phyloP scores from a whole-genome alignment of 2,113 vertebrate species.

The Tylochromis polylepis region DNA sequence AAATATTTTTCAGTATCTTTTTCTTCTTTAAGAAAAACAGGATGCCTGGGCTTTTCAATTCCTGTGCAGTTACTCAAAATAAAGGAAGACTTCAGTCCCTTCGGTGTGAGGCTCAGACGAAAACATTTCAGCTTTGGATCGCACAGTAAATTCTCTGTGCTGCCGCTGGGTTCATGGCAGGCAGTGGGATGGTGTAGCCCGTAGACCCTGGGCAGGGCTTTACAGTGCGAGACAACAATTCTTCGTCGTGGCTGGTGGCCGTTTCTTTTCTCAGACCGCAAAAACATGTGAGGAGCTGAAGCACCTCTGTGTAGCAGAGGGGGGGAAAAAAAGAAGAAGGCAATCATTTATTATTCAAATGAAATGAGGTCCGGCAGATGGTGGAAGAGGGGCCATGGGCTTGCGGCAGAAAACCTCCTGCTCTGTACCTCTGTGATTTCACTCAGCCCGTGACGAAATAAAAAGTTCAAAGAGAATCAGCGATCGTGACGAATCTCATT shows the following conservation, averaged over 20 bases:
- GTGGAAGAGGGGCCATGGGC: conserved; percentile 81
- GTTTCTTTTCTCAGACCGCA: conserved; percentile 39
- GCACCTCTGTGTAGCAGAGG: conserved; percentile 35
- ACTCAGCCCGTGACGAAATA: conserved; percentile 82
- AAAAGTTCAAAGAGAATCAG: conserved; percentile 91
- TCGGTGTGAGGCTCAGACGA: conserved; percentile 18
- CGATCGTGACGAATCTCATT: conserved; percentile 85
- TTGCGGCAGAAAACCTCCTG: conserved; percentile 82
- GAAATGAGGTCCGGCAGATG: conserved; percentile 89
- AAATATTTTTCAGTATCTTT: conserved; percentile 59
- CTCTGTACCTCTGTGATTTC: conserved; percentile 84
- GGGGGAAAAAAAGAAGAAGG: neutral
- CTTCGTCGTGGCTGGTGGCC: conserved; percentile 40
- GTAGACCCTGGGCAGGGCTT: conserved; percentile 25
- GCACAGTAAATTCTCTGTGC: conserved; percentile 11
- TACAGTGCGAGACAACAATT: conserved; percentile 43
- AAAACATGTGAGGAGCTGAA: conserved; percentile 47
- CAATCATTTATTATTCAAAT: conserved; percentile 86
- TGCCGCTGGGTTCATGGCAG: conserved; percentile 13
- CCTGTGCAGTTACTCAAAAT: conserved; percentile 55
- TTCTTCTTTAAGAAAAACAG: conserved; percentile 63
- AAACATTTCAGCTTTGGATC: conserved; percentile 43
- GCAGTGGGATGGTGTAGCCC: conserved; percentile 19
- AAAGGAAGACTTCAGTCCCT: conserved; percentile 32
- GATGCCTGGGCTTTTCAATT: conserved; percentile 50